These are phyloP conservation scores for Sebastes minor DNA, from an alignment of 2,797 vertebrate species.

Conservation along the genomic window DNA sequence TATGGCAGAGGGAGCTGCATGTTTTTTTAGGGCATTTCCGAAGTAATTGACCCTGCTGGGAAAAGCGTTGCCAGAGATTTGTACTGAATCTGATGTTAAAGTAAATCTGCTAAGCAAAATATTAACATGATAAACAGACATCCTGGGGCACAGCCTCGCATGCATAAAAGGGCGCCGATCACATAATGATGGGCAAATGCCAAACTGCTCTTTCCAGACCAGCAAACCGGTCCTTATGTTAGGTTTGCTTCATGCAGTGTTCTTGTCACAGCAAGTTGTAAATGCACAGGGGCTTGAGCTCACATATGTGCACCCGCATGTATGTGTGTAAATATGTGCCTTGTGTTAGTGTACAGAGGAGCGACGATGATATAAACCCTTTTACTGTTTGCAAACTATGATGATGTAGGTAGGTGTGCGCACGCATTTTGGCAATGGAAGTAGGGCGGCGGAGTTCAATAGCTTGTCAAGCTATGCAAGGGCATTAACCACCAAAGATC, in stretches of 20 bases:
- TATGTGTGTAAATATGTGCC: constrained; percentile 9
- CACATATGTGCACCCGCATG: constrained; percentile 28
- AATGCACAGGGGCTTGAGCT: constrained; percentile 5
- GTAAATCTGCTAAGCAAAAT: constrained; percentile 53
- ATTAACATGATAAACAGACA: constrained; percentile 37
- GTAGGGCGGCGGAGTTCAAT: not conserved
- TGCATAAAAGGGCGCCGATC: constrained; percentile 18
- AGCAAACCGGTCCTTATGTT: constrained; percentile 43
- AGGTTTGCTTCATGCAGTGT: constrained; percentile 32
- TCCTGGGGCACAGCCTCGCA: constrained; percentile 11
- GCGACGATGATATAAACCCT: not conserved
- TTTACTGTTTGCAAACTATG: too few relatives aligned
- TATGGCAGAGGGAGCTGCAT: constrained; percentile 66
- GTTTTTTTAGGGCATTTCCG: constrained; percentile 63
- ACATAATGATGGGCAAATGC: constrained; percentile 31
- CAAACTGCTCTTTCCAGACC: constrained; percentile 31
- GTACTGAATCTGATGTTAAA: constrained; percentile 31
- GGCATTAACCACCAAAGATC: not conserved
- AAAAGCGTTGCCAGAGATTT: constrained; percentile 42
- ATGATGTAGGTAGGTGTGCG: not conserved
- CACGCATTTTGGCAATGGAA: not conserved
- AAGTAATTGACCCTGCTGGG: constrained; percentile 75
- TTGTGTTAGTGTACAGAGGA: not conserved
- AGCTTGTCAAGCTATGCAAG: not conserved
- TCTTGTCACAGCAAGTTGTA: constrained; percentile 31